Percentiles rank a stretch among this genome's conserved stretches.
phyloP scores from a whole-genome alignment of 2,888 invertebrate species.

The Acrocyrtus sp. region DNA sequence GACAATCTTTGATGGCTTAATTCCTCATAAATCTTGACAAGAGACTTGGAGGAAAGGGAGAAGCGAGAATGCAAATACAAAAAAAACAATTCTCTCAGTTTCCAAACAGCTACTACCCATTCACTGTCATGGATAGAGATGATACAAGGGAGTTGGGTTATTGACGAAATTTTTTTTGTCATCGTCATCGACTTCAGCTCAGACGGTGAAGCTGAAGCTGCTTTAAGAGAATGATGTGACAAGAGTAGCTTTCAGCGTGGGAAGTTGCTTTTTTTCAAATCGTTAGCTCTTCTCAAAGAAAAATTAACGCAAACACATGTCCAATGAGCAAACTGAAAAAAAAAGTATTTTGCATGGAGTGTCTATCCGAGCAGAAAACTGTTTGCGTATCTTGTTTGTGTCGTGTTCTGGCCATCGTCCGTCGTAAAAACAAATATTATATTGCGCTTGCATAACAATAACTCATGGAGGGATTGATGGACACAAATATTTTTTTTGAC shows the following conservation, averaged over 20 bases:
- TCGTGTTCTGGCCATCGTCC: neutral
- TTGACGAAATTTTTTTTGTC: neutral
- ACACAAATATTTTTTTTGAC: too few relatives aligned
- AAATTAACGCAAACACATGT: neutral
- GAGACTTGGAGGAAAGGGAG: neutral
- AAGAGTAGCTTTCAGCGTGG: slow-evolving; percentile 24
- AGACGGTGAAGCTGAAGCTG: too few relatives aligned
- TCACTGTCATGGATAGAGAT: neutral
- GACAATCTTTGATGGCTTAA: slow-evolving; percentile 33
- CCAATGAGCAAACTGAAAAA: neutral
- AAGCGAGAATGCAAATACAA: neutral
- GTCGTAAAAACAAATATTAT: slow-evolving; percentile 1
- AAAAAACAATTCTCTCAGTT: neutral
- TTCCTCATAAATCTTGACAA: slow-evolving; percentile 33
- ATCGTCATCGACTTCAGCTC: too few relatives aligned
- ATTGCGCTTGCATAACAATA: slow-evolving; percentile 17
- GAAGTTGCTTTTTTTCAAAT: slow-evolving; percentile 30
- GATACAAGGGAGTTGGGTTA: neutral
- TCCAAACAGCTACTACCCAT: neutral
- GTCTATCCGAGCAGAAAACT: neutral
- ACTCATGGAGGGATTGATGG: slow-evolving; percentile 11
- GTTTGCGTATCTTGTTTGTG: too few relatives aligned
- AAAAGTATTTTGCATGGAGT: slow-evolving; percentile 23
- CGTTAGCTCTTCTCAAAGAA: neutral
- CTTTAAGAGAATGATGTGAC: neutral